Conservation (phyloP, 2,888 invertebrate genomes). For the Acrobeloides nanus region DNA sequence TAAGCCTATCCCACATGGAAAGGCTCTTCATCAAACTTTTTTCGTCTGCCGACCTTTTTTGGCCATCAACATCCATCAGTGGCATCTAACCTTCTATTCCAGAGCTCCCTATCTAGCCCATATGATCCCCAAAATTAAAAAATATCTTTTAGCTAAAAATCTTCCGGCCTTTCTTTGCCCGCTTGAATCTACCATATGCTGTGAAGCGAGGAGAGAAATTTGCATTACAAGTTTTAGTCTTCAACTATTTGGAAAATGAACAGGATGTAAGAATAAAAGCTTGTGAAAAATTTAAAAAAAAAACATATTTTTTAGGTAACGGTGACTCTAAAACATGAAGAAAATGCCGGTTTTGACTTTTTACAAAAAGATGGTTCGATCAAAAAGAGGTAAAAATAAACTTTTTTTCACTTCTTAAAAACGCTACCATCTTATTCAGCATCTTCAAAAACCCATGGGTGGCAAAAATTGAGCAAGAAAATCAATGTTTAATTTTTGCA, state of each 20-base stretch:
- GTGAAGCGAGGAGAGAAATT: conserved; percentile 82
- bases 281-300: too few species aligned
- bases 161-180: conserved; percentile 75
- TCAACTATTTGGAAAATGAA: conserved; percentile 73
- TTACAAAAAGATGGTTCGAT: conserved; percentile 46
- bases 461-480: too few species aligned
- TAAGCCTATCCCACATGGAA: conserved; percentile 6
- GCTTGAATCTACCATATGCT: conserved; percentile 77
- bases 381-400: conserved; percentile 24
- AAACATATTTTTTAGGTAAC: conserved; percentile 60
- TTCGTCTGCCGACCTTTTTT: too few species aligned
- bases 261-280: conserved; percentile 49
- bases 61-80: too few species aligned
- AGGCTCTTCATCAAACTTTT: too few species aligned
- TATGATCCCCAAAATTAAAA: too few species aligned
- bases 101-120: too few species aligned
- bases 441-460: neutral
- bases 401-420: conserved; percentile 1
- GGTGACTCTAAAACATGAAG: conserved; percentile 74
- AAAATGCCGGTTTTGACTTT: conserved; percentile 56
- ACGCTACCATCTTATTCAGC: neutral
- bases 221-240: conserved; percentile 64
- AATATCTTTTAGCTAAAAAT: conserved; percentile 68
- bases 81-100: too few species aligned
- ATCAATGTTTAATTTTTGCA: too few species aligned